Evolutionary conservation across 2,797 vertebrate genomes (phyloP).

Genomic region (Pangasius sanitwongsei): DNA sequence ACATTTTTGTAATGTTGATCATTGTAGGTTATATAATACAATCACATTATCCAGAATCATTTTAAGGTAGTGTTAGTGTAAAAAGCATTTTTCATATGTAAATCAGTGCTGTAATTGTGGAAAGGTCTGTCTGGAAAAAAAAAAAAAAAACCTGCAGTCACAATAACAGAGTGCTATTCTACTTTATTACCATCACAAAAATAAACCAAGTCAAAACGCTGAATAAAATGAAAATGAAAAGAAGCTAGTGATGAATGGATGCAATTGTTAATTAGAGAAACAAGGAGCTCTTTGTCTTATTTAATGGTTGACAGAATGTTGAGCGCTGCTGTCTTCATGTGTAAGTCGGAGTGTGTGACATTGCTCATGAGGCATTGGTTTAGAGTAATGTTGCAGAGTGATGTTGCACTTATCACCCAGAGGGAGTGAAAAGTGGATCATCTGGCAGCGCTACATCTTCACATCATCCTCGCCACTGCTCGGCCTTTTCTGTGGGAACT

Average conservation of each 20-base stretch:
- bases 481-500: neutral
- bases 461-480: conserved; percentile 27
- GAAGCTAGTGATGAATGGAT: neutral
- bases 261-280: neutral
- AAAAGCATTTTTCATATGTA: neutral
- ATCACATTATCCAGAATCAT: neutral
- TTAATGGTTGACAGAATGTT: neutral
- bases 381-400: conserved; percentile 23
- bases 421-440: conserved; percentile 41
- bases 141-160: neutral
- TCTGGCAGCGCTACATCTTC: conserved; percentile 25
- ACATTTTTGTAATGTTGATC: neutral
- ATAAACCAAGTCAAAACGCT: neutral
- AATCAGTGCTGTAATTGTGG: neutral
- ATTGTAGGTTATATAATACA: neutral
- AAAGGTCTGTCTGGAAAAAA: neutral
- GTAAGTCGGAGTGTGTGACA: conserved; percentile 17
- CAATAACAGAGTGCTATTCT: neutral
- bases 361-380: conserved; percentile 13
- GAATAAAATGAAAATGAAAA: neutral
- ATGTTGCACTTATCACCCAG: conserved; percentile 24
- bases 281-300: conserved; percentile 2
- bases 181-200: neutral
- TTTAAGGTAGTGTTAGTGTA: neutral
- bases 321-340: neutral